Conservation (phyloP, 2,888 invertebrate species). For the Pycnomerus fuliginosus region DNA sequence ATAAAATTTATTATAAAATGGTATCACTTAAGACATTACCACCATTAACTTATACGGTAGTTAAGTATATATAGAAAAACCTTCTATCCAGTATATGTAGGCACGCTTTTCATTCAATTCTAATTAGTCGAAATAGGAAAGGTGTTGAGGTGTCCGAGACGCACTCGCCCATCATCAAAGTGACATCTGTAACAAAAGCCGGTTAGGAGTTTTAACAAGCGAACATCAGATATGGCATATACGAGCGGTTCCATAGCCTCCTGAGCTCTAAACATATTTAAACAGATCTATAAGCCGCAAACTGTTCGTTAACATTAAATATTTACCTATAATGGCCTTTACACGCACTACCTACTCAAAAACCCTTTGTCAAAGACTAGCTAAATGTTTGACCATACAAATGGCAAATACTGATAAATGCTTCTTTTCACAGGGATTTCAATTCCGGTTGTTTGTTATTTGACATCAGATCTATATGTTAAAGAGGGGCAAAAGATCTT, state of each 20-base stretch:
- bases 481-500: too few relatives aligned
- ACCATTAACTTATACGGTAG: too few relatives aligned
- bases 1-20: too few relatives aligned
- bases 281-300: conserved; percentile 30
- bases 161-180: too few relatives aligned
- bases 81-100: too few relatives aligned
- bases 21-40: too few relatives aligned
- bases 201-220: conserved; percentile 31
- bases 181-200: conserved; percentile 35
- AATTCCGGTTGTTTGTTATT: too few relatives aligned
- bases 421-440: neutral
- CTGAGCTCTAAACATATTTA: conserved; percentile 29
- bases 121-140: too few relatives aligned
- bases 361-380: conserved; percentile 37
- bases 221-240: conserved; percentile 30
- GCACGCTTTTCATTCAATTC: too few relatives aligned
- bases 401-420: conserved; percentile 31
- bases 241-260: conserved; percentile 28
- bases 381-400: conserved; percentile 37
- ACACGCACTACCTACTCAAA: conserved; percentile 36
- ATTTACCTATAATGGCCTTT: conserved; percentile 43
- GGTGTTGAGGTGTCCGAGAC: too few relatives aligned
- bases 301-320: conserved; percentile 37
- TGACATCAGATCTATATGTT: too few relatives aligned
- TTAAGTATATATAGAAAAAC: too few relatives aligned